Conservation (phyloP, 2,797 vertebrate genomes). For the Rhinogobio ventralis region DNA sequence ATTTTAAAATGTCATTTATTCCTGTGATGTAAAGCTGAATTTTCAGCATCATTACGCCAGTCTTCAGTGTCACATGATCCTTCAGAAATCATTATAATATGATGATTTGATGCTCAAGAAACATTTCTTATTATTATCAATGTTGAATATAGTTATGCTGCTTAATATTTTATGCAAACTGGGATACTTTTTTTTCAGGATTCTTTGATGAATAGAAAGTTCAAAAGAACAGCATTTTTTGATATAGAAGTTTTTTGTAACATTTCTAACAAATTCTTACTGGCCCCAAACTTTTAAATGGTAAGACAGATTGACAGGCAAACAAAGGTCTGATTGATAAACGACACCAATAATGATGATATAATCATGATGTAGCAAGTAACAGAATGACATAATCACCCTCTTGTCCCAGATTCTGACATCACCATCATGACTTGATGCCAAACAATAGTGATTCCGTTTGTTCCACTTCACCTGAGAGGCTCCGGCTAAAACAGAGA, state of each 20-base stretch:
- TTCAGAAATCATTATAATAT: not conserved
- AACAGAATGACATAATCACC: conserved; percentile 75
- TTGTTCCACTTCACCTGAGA: conserved; percentile 99
- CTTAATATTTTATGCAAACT: too few relatives aligned
- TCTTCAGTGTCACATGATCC: not conserved
- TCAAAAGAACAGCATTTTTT: not conserved
- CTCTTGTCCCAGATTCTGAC: conserved; percentile 97
- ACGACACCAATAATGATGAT: not conserved
- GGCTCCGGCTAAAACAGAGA: conserved; percentile 84
- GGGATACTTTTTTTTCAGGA: not conserved
- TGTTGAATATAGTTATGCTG: too few relatives aligned
- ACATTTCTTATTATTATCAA: too few relatives aligned
- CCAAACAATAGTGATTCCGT: conserved; percentile 89
- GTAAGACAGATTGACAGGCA: not conserved
- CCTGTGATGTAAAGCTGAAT: too few relatives aligned
- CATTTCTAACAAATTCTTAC: not conserved
- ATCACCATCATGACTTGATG: conserved; percentile 95
- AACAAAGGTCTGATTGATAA: not conserved
- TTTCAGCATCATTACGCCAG: too few relatives aligned
- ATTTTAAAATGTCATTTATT: too few relatives aligned
- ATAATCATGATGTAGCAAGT: not conserved
- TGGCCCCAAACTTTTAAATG: not conserved
- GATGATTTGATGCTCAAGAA: too few relatives aligned
- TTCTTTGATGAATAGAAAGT: not conserved
- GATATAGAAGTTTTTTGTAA: not conserved